Evolutionary conservation across 2,113 vertebrate genomes (phyloP).

Genomic region (Pitta sordida): DNA sequence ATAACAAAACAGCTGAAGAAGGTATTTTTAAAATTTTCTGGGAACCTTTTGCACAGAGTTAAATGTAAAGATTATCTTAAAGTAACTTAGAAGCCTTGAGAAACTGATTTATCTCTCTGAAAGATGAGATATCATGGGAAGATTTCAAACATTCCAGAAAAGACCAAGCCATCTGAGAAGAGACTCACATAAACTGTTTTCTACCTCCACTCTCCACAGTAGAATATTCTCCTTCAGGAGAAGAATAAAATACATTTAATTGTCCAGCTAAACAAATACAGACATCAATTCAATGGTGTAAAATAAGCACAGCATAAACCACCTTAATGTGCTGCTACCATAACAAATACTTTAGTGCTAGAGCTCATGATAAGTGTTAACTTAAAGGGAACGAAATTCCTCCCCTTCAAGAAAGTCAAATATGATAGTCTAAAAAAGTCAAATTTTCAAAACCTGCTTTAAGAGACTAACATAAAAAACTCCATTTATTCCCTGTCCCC

Average conservation of each 20-base stretch:
- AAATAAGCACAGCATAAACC: slow-evolving; percentile 7
- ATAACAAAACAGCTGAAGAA: neutral
- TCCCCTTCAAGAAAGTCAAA: neutral
- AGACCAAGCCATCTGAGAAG: neutral
- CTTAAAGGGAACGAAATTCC: neutral
- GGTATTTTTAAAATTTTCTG: neutral
- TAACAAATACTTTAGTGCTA: neutral
- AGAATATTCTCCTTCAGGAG: neutral
- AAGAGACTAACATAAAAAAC: neutral
- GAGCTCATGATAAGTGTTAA: neutral
- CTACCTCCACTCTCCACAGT: neutral
- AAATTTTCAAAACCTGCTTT: neutral
- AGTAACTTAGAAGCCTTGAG: neutral
- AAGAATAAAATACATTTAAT: neutral
- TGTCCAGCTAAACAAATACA: neutral
- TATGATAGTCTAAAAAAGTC: neutral
- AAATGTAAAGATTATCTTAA: neutral
- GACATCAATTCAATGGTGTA: neutral
- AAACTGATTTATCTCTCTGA: neutral
- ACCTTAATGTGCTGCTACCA: neutral
- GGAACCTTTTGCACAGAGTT: neutral
- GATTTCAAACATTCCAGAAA: neutral
- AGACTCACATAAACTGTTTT: neutral
- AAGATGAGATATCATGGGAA: neutral
- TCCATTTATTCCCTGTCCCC: neutral